Evolutionary conservation across 1,140 invertebrate genomes (phyloP).

Genomic region (Drosophila arizonae): DNA sequence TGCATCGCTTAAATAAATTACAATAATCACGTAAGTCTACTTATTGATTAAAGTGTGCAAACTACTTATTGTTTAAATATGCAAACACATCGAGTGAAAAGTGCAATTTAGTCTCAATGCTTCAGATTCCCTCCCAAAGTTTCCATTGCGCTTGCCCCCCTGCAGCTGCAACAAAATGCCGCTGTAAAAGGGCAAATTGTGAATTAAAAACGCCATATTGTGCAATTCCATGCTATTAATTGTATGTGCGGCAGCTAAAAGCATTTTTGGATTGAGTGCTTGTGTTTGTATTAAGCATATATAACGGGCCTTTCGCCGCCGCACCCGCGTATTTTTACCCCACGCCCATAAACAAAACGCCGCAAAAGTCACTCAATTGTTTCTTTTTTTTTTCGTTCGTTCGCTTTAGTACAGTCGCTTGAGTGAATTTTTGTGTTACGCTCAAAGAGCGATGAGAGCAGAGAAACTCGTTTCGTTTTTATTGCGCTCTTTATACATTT

Average conservation of each 20-base stretch:
- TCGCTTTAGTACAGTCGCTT: constrained; percentile 79
- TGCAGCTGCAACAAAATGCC: constrained; percentile 60
- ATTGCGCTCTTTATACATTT: constrained; percentile 15
- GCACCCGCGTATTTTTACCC: constrained; percentile 42
- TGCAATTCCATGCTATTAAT: constrained; percentile 19
- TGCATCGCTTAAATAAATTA: constrained; percentile 32
- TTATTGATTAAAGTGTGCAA: neutral
- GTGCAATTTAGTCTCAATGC: constrained; percentile 7
- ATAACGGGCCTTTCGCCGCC: constrained; percentile 16
- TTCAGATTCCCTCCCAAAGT: constrained; percentile 33
- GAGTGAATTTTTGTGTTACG: constrained; percentile 50
- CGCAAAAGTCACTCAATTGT: constrained; percentile 62
- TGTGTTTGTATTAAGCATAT: constrained; percentile 9
- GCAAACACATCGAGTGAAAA: neutral
- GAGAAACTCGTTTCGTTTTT: constrained; percentile 55
- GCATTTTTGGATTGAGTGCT: neutral
- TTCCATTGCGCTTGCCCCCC: constrained; percentile 42
- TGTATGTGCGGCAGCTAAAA: neutral
- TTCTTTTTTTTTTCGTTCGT: constrained; percentile 61
- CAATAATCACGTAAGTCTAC: constrained; percentile 51
- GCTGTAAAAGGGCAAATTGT: constrained; percentile 55
- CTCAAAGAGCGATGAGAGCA: constrained; percentile 25
- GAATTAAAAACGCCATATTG: constrained; percentile 75
- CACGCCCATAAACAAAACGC: constrained; percentile 80
- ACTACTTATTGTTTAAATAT: neutral